A percentile compares a stretch with the other conserved stretches of the same genome.
Conservation (phyloP, 2,113 vertebrate genomes). For the Chamaetylas fuelleborni region DNA sequence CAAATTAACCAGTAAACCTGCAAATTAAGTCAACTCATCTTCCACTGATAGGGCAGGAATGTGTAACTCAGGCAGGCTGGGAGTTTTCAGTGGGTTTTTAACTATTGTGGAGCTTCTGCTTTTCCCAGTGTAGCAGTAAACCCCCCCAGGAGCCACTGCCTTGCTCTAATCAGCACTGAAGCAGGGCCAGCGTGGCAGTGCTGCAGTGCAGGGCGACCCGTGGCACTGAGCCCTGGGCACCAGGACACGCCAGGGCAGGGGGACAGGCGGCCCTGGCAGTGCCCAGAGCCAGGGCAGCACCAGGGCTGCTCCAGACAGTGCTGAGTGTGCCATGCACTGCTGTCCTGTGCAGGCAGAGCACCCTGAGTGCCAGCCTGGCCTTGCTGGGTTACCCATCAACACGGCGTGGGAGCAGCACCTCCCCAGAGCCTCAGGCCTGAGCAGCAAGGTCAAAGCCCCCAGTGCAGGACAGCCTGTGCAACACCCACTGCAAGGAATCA, state of each 20-base stretch:
- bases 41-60: slow-evolving; percentile 28
- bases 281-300: too few species aligned
- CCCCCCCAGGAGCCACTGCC: not conserved
- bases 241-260: too few species aligned
- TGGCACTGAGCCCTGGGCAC: too few species aligned
- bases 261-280: too few species aligned
- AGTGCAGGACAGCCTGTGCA: fast-evolving
- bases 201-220: fast-evolving
- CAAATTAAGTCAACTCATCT: slow-evolving; percentile 45
- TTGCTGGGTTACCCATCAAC: fast-evolving
- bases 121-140: not conserved
- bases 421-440: not conserved
- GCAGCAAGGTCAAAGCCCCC: not conserved
- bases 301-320: not conserved
- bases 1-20: slow-evolving; percentile 18
- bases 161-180: not conserved
- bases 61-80: not conserved
- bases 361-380: fast-evolving
- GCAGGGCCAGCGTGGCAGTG: fast-evolving
- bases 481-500: not conserved
- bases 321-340: fast-evolving
- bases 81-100: slow-evolving; percentile 11
- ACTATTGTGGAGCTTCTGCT: not conserved
- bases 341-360: fast-evolving
- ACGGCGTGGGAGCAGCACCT: fast-evolving